Evolutionary conservation across 2,113 vertebrate species (phyloP), one percentile per base, ranked within the genome.

Genomic region (Quiscalus mexicanus): DNA sequence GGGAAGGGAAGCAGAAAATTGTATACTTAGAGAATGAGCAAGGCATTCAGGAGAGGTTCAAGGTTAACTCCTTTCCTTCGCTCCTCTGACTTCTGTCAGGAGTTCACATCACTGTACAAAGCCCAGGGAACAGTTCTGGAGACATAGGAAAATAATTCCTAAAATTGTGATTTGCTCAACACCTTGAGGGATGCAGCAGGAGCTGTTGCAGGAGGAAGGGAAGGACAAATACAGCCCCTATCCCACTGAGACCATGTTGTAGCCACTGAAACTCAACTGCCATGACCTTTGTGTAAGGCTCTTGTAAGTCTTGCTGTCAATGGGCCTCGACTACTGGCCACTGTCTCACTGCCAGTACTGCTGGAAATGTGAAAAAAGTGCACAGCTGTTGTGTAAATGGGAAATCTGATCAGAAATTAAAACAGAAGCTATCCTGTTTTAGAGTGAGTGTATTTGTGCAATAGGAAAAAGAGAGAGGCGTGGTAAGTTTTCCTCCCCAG

Each of bases 1-100:
- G 96, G 92, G 89, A 96, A 97, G 80, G 91, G 88, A 97, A 95
- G 92, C 93, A 91, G 92, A 96, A 97, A 97, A 96, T 31, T 89
- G 90, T 81, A 74, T 67, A 84, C 85, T 95, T 92, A 86, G 81
- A 87, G 87, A 96, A 90, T 2, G 39, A 91, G 59, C 67, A 85
- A 95, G 84, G 84, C 83, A 93, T 95, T 93, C 85, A 89, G 83
- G 74, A 94, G 84, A 95, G 93, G 93, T 95, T 96, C 78, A 97
- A 97, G 93, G 96, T 97, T 93, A 97, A 95, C 92, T 85, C 84
- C 23, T 82, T 93, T 87, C 68, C 58, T 95, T 60, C 0, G 3
- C 76, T 93, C 14, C 70, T 89, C 70, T 87, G 90, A 81, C 82
- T 97, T 88, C 60, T 81, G 35, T 68, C 60, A 41, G 45, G 58